Percentiles rank a stretch among this genome's conserved stretches.
Conservation (phyloP, 2,888 invertebrate species). For the Siphlonurus alternatus region DNA sequence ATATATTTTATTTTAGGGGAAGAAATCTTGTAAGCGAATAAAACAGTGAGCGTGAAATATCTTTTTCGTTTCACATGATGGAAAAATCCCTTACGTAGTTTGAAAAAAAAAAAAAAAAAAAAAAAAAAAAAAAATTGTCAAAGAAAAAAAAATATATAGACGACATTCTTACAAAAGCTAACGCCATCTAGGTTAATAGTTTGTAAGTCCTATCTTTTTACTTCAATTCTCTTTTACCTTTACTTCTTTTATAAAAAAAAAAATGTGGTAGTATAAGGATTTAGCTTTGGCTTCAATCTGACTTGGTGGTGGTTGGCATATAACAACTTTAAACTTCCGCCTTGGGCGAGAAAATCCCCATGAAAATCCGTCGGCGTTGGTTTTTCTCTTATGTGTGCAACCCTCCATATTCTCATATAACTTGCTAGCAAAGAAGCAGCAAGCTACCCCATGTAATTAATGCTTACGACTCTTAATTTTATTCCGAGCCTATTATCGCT, state of each 20-base stretch:
- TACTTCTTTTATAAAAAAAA: neutral
- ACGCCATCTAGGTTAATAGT: neutral
- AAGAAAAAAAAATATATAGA: too few relatives aligned
- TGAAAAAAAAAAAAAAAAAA: neutral
- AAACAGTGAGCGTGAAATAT: neutral
- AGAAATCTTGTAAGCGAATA: neutral
- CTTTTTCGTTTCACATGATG: neutral
- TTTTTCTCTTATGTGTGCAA: neutral
- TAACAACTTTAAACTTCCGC: neutral
- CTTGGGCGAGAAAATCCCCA: neutral
- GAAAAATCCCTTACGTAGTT: neutral
- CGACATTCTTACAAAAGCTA: neutral
- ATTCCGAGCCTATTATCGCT: constrained; percentile 15
- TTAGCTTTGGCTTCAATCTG: neutral
- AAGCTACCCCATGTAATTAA: constrained; percentile 12
- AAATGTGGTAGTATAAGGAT: neutral
- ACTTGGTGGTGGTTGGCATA: neutral
- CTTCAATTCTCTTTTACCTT: neutral
- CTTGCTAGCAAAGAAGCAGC: neutral
- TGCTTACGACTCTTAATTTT: constrained; percentile 15
- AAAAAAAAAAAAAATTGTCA: neutral
- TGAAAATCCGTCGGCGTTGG: neutral
- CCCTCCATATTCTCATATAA: neutral
- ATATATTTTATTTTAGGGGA: neutral
- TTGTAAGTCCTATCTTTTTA: neutral